Percentiles rank a stretch among this genome's conserved stretches.
phyloP scores from a whole-genome alignment of 1,140 invertebrate species.

The Capitella teleta region DNA sequence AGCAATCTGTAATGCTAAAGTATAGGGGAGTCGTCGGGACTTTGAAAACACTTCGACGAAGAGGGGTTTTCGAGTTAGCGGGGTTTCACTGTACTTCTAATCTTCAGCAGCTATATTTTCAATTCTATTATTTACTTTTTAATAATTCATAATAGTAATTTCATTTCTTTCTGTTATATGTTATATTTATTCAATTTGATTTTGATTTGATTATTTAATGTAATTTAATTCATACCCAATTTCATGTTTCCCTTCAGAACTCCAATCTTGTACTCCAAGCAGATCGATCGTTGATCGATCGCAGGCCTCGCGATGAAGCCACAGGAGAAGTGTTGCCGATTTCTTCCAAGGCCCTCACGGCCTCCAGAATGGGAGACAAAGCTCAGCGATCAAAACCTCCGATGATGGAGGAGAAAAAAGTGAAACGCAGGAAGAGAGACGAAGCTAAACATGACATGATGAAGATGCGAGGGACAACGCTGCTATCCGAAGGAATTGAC shows the following conservation, averaged over 20 bases:
- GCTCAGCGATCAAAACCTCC: constrained; percentile 56
- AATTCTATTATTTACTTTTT: too few relatives aligned
- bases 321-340: constrained; percentile 96
- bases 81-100: too few relatives aligned
- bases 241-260: constrained; percentile 70
- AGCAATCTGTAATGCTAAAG: too few relatives aligned
- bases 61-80: too few relatives aligned
- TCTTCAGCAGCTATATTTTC: too few relatives aligned
- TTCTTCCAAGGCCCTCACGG: constrained; percentile 75
- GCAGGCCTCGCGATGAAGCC: constrained; percentile 93
- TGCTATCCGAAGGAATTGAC: constrained; percentile 77
- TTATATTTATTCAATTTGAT: too few relatives aligned
- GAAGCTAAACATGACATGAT: constrained; percentile 84
- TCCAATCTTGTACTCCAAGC: constrained; percentile 99
- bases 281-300: constrained; percentile 92
- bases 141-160: too few relatives aligned
- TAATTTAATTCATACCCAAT: too few relatives aligned
- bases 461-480: constrained; percentile 72
- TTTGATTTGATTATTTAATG: too few relatives aligned
- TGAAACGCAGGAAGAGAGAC: constrained; percentile 47
- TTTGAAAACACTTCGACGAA: too few relatives aligned
- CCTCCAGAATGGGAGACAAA: constrained; percentile 88
- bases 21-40: too few relatives aligned
- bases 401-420: constrained; percentile 10
- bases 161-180: too few relatives aligned